These are phyloP conservation scores for Polyommatus iphigenia DNA, from an alignment of 2,888 invertebrate genomes.

Conservation along the genomic window DNA sequence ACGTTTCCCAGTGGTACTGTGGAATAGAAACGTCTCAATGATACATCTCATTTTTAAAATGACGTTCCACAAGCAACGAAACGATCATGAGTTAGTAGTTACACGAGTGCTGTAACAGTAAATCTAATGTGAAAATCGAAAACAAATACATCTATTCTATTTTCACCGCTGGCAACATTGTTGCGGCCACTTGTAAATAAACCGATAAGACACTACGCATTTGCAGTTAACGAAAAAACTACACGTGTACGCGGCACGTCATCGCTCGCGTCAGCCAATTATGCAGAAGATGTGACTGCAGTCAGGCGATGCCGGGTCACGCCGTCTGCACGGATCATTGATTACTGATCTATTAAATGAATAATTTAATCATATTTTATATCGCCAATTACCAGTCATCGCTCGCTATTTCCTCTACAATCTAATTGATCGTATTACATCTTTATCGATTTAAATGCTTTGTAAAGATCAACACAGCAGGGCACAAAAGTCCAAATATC, in stretches of 20 bases:
- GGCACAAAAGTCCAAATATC: neutral
- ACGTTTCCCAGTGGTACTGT: neutral
- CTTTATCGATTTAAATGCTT: neutral
- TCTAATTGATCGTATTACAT: neutral
- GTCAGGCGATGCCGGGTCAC: conserved; percentile 3
- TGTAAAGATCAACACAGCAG: neutral
- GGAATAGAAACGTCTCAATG: neutral
- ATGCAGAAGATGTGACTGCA: conserved; percentile 17
- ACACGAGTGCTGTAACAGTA: neutral
- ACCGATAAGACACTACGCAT: conserved; percentile 28
- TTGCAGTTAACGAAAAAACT: conserved; percentile 26
- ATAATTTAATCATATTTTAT: conserved; percentile 6
- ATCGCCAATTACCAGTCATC: neutral
- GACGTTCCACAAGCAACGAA: neutral
- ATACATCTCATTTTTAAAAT: neutral
- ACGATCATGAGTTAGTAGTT: neutral
- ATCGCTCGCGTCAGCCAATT: conserved; percentile 5
- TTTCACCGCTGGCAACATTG: conserved; percentile 17
- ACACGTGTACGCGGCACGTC: conserved; percentile 10
- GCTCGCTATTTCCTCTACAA: neutral
- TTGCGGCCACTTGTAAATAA: conserved; percentile 17
- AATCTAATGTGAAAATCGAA: conserved; percentile 19
- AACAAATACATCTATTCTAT: conserved; percentile 26
- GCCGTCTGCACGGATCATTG: conserved; percentile 18
- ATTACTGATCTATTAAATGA: neutral